Evolutionary conservation across 2,888 invertebrate genomes (phyloP).

Genomic region (Zele albiditarsus): DNA sequence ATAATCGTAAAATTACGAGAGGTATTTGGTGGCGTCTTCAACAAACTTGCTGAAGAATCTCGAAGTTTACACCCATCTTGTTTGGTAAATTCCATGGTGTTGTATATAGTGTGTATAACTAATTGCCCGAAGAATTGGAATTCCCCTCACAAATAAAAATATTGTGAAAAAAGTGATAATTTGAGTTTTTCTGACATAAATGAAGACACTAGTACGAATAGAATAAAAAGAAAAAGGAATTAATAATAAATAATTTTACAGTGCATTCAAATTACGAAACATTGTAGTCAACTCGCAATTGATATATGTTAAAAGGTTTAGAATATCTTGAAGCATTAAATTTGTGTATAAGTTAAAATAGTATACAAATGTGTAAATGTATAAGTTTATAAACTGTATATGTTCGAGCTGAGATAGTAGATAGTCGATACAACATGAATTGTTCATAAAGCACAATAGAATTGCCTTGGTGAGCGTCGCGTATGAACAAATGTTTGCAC

Average conservation of each 20-base stretch:
- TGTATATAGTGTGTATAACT: no score
- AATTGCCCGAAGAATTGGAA: no score
- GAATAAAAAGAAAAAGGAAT: background rate
- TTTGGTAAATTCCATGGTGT: no score
- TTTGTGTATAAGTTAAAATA: background rate
- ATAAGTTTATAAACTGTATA: background rate
- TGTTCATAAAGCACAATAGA: conserved; percentile 1
- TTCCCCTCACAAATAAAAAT: no score
- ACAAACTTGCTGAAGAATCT: background rate
- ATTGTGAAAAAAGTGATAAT: background rate
- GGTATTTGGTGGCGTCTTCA: background rate
- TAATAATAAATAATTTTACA: background rate
- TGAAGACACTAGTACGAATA: background rate
- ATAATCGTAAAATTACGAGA: background rate
- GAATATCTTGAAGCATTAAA: background rate
- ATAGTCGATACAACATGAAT: conserved; percentile 4
- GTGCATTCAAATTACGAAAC: background rate
- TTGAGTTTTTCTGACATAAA: background rate
- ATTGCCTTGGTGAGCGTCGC: conserved; percentile 4
- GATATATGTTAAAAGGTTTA: background rate
- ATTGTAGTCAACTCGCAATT: background rate
- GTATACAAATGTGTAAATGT: background rate
- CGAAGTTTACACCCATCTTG: no score
- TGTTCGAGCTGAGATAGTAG: background rate
- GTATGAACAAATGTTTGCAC: conserved; percentile 26